phyloP scores from a whole-genome alignment of 2,888 invertebrate genomes.

The Drosophila bunnanda region DNA sequence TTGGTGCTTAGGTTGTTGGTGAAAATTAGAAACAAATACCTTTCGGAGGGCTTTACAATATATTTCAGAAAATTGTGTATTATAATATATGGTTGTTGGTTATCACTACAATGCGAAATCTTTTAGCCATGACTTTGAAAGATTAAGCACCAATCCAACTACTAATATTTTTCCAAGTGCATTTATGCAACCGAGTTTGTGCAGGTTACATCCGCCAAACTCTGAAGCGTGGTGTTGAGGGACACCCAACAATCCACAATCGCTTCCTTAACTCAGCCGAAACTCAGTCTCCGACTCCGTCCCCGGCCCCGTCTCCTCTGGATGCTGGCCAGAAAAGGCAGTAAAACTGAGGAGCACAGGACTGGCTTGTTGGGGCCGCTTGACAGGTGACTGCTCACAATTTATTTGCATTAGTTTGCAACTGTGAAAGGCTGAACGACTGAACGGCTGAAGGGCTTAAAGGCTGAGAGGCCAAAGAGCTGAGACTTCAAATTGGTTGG shows the following conservation, averaged over 20 bases:
- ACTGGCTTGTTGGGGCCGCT: constrained; percentile 63
- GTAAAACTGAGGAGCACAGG: constrained; percentile 22
- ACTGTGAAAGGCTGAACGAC: constrained; percentile 49
- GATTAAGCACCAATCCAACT: too few relatives aligned
- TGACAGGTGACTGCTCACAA: constrained; percentile 67
- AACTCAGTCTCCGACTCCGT: constrained; percentile 20
- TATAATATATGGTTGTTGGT: background rate
- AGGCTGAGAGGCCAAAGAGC: constrained; percentile 1
- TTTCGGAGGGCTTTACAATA: too few relatives aligned
- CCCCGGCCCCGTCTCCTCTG: constrained; percentile 1
- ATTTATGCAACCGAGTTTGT: constrained; percentile 29
- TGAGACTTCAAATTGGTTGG: constrained; percentile 50
- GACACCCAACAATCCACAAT: constrained; percentile 41
- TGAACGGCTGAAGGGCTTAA: constrained; percentile 1
- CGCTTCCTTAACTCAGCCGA: constrained; percentile 30
- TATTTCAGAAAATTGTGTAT: background rate
- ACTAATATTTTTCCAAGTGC: constrained; percentile 8
- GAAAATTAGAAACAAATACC: background rate
- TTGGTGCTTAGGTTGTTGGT: background rate
- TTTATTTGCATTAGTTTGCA: constrained; percentile 79
- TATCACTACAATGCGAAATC: background rate
- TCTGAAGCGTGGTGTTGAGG: constrained; percentile 14
- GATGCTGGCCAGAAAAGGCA: constrained; percentile 12
- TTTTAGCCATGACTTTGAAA: background rate
- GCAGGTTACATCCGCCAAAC: constrained; percentile 20